Evolutionary conservation across 2,113 vertebrate species (phyloP), one percentile per base, ranked within the genome.

Genomic region (Calyptommatus sinebrachiatus): DNA sequence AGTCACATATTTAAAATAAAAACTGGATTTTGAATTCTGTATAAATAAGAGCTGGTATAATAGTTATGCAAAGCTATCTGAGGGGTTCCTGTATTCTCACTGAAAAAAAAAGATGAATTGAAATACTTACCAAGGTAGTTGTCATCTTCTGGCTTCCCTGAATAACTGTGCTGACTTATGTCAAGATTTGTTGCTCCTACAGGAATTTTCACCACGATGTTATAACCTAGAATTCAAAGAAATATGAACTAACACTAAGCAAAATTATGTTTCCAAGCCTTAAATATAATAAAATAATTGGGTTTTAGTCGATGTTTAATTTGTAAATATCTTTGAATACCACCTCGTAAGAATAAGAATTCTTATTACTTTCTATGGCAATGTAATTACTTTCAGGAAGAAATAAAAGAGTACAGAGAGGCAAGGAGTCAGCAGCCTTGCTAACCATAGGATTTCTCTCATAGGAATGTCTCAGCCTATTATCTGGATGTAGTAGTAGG

Each of bases 131-230:
- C 97, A 85, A 99, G 97, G 93, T 99, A 99, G 93, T 96, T 99
- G 95, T 99, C 97, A 90, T 99, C 98, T 89, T 98, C 97, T 82
- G 97, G 94, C 84, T 95, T 97, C 85, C 97, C 97, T 78, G 98
- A 99, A 92, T 97, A 97, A 94, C 98, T 99, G 93, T 98, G 95
- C 90, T 99, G 98, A 79, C 71, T 96, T 92, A 99, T 93, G 80
- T 99, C 97, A 85, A 99, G 96, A 88, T 97, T 98, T 82, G 97
- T 99, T 83, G 97, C 97, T 92, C 98, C 98, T n/a, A 93, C 91
- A 60, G 98, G 98, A 92, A 99, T 99, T 85, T 95, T 95, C 76
- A 98, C 96, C 80, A 99, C 91, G 5, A 95, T 89, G 81, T 98
- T 99, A 91, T 99, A 99, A 88, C 98, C 98, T 99, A 85, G 8